These are phyloP conservation scores for Limnothrissa miodon DNA, from an alignment of 2,113 vertebrate species.

Conservation along the genomic window DNA sequence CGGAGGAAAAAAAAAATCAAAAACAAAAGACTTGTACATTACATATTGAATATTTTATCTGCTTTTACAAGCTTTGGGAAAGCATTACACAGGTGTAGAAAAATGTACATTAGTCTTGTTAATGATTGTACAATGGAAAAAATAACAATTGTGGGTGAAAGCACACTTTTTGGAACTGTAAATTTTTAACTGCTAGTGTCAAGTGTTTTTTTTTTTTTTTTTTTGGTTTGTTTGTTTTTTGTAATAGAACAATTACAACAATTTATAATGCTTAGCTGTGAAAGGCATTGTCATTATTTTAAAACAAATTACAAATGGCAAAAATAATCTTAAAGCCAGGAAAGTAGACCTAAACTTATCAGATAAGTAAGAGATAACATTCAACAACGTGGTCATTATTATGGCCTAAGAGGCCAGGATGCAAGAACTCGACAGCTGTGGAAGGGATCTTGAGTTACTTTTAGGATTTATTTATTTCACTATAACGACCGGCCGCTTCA, in stretches of 20 bases:
- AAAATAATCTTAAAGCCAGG: background rate
- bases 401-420: no score
- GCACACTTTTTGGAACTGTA: constrained; percentile 73
- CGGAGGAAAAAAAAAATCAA: constrained; percentile 42
- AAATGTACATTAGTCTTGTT: constrained; percentile 73
- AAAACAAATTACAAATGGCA: background rate
- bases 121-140: constrained; percentile 70
- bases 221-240: no score
- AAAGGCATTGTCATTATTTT: constrained; percentile 44
- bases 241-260: constrained; percentile 58
- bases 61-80: constrained; percentile 70
- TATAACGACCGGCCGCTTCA: no score
- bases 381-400: no score
- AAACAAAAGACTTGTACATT: constrained; percentile 75
- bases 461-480: no score
- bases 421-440: no score
- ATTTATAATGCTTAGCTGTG: constrained; percentile 52
- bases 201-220: constrained; percentile 36
- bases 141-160: constrained; percentile 69
- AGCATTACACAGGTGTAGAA: constrained; percentile 69
- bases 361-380: no score
- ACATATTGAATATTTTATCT: constrained; percentile 85
- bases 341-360: background rate
- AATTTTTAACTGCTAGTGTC: constrained; percentile 64
- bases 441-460: no score